phyloP scores from a whole-genome alignment of 2,797 vertebrate species.

The Pangasius krempfi region DNA sequence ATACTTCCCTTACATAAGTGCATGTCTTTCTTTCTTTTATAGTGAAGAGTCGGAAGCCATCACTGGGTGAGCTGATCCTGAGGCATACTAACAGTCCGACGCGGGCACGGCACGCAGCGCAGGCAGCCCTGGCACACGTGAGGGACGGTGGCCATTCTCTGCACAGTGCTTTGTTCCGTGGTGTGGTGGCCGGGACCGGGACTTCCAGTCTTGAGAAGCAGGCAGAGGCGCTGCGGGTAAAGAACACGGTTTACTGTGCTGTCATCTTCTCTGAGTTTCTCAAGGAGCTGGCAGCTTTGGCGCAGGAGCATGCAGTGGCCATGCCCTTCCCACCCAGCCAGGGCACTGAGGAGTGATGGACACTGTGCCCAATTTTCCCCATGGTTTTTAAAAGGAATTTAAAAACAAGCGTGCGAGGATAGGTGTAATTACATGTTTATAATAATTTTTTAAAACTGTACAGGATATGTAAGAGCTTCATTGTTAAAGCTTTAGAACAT shows the following conservation, averaged over 20 bases:
- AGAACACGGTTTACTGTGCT: slow-evolving; percentile 94
- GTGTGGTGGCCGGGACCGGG: slow-evolving; percentile 63
- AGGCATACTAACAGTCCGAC: slow-evolving; percentile 94
- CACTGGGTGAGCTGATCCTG: slow-evolving; percentile 90
- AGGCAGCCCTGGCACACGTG: slow-evolving; percentile 85
- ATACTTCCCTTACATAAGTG: not conserved
- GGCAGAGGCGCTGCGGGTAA: slow-evolving; percentile 88
- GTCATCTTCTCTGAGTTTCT: slow-evolving; percentile 96
- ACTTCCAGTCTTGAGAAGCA: slow-evolving; percentile 79
- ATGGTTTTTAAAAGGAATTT: slow-evolving; percentile 6
- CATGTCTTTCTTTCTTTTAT: not conserved
- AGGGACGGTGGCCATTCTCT: slow-evolving; percentile 83
- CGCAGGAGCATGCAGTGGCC: slow-evolving; percentile 91
- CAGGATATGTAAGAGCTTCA: slow-evolving; percentile 47
- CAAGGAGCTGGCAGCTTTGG: slow-evolving; percentile 92
- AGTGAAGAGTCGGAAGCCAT: slow-evolving; percentile 93
- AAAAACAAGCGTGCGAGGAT: not conserved
- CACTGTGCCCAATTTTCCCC: slow-evolving; percentile 8
- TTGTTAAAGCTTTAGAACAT: slow-evolving; percentile 64
- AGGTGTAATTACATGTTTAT: slow-evolving; percentile 53
- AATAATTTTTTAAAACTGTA: slow-evolving; percentile 52
- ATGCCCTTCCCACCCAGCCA: slow-evolving; percentile 83
- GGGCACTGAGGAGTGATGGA: slow-evolving; percentile 77
- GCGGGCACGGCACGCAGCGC: slow-evolving; percentile 85
- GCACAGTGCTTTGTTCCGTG: slow-evolving; percentile 79